Evolutionary conservation across 2,113 vertebrate species (phyloP), one percentile per base, ranked within the genome.

Genomic region (Melanostigma gelatinosum): DNA sequence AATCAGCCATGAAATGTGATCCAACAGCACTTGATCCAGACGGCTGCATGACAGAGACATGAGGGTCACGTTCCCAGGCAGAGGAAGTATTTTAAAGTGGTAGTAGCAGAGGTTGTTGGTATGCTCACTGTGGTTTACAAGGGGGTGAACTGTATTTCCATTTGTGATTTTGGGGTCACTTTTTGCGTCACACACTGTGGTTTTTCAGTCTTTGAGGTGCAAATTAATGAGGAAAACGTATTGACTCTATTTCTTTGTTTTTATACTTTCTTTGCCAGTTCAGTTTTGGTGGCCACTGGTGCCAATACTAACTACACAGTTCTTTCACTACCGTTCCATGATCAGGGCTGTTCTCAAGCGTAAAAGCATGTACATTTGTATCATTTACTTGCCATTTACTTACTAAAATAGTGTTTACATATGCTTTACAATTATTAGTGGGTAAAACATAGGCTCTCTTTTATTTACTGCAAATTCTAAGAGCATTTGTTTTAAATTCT

Each of bases 1-100:
- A 85, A 86, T 85, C 87, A 82, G 75, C 67, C 85, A 80, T 79
- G 75, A 71, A 87, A 83, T 71, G 72, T 72, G 82, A 87, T 88
- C 74, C 67, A 58, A 76, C 50, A 73, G 66, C 66, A 72, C 78
- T 69, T 42, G 68, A 83, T 85, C 71, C 69, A 64, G 38, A 15
- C 20, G 6, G 69, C 54, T 24, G 67, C 62, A 44, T 55, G 22
- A 46, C 64, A 18, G 55, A 58, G 63, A 77, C 36, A 38, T 1
- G n/a, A 68, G 57, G 76, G 74, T 81, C 57, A 75, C 22, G 73
- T 71, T 79, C 52, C 44, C 8, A 40, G 71, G 9, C 61, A 55
- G 38, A 57, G 15, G 67, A 58, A n/a, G 9, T 58, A 4, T 57
- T 57, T 55, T 24, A 55, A 29, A 9, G 27, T 0, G 5, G 65